Evolutionary conservation across 2,888 invertebrate species (phyloP).

Genomic region (Corbicula japonica): DNA sequence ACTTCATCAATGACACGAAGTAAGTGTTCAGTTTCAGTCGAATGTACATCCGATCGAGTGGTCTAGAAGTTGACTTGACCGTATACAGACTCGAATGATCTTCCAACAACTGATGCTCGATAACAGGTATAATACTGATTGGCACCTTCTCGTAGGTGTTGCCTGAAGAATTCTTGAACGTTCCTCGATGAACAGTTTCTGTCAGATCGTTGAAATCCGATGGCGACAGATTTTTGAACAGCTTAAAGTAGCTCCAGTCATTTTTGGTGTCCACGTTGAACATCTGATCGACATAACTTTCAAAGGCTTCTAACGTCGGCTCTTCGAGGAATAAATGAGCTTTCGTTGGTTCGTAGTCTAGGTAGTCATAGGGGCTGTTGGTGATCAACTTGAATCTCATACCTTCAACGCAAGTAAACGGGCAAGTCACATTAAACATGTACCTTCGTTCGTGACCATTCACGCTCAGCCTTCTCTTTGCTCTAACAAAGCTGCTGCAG

Average conservation of each 20-base stretch:
- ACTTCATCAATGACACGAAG: neutral
- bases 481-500: neutral
- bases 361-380: slow-evolving; percentile 8
- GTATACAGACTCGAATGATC: neutral
- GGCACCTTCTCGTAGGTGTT: slow-evolving; percentile 3
- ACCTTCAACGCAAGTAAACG: slow-evolving; percentile 20
- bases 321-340: slow-evolving; percentile 20
- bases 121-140: slow-evolving; percentile 14
- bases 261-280: slow-evolving; percentile 1
- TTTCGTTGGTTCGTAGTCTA: slow-evolving; percentile 10
- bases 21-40: slow-evolving; percentile 26
- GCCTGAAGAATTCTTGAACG: neutral
- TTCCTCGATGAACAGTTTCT: neutral
- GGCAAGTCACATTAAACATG: slow-evolving; percentile 24
- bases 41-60: neutral
- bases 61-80: neutral
- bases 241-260: slow-evolving; percentile 29
- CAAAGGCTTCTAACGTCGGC: slow-evolving; percentile 2
- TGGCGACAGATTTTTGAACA: slow-evolving; percentile 8
- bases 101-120: slow-evolving; percentile 4
- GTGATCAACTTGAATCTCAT: neutral
- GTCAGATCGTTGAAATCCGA: neutral
- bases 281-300: slow-evolving; percentile 19
- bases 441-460: slow-evolving; percentile 23
- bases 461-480: neutral